Percentiles rank a stretch among this genome's conserved stretches.
Evolutionary conservation across 2,797 vertebrate species (phyloP).

Genomic region (Pteropus rufus): DNA sequence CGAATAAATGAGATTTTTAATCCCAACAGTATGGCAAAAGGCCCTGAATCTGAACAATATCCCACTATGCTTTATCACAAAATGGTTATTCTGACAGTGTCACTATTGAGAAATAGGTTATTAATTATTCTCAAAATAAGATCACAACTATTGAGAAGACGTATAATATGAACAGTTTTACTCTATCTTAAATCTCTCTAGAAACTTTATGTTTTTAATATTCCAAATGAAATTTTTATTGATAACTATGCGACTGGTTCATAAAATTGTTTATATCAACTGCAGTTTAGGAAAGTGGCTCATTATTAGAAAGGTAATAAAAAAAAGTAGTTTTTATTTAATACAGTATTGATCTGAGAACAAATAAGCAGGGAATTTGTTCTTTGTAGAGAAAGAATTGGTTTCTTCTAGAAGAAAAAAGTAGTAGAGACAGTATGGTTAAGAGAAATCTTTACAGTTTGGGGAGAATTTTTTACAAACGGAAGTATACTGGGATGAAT

Average conservation of each 20-base stretch:
- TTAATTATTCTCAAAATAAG: slow-evolving; percentile 14
- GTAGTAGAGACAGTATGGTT: neutral
- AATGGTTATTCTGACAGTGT: neutral
- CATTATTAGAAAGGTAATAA: neutral
- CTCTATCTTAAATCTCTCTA: neutral
- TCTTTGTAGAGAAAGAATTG: neutral
- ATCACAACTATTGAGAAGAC: neutral
- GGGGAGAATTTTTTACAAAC: neutral
- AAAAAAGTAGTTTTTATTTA: neutral
- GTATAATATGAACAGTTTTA: neutral
- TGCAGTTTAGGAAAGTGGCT: neutral
- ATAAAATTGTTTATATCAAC: neutral
- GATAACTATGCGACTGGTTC: neutral
- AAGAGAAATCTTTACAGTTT: neutral
- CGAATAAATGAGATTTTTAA: slow-evolving; percentile 28
- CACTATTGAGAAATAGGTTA: neutral
- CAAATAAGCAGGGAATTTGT: neutral
- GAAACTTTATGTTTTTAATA: neutral
- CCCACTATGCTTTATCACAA: neutral
- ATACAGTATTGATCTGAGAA: slow-evolving; percentile 12
- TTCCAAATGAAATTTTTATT: neutral
- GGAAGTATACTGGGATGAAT: neutral
- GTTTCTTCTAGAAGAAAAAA: neutral
- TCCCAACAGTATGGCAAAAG: neutral
- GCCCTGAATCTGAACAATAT: neutral